Base-by-base conservation (phyloP, 1,140 invertebrate genomes). In the Caenorhabditis latens region DNA sequence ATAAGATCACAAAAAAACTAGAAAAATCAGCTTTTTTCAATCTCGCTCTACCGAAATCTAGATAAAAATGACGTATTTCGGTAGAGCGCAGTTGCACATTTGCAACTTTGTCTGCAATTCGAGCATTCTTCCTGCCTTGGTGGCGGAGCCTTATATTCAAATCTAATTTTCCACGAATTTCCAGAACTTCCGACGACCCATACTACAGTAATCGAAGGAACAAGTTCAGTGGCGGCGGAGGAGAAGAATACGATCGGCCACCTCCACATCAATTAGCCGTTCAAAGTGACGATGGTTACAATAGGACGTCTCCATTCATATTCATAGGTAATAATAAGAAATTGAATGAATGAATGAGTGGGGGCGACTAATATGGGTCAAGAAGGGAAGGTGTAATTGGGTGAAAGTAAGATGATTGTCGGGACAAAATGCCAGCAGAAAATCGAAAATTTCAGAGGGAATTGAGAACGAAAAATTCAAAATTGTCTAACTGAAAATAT, bases 291-390 rank as follows among this genome's bases (percentile, higher is more conserved):
- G 43, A 50, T 53, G 71, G 46, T 24, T 79, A 79, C 71, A 79
- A 79, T 79, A 50, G 43, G 24, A 50, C 71, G 71, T 79, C 71
- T 13, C 71, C 71, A 21, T 79, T 79, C 46, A 79, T 79, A 79
- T 79, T 79, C 71, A 79, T 79, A 50, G 71, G 71, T 79, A 79
- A 79, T 79, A 79, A 79, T 79, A 63, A 53, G 13, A 53, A 58
- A 63, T 32, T 63, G 61, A 40, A 63, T 32, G 32, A 13, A 24
- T 11, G 24, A 32, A 63, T 24, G 32, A 1, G n/a, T n/a, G n/a
- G 13, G 24, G 32, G 32, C 32, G 32, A 32, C 32, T 32, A 32
- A 63, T 21, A 32, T 32, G 24, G 61, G 61, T 63, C 61, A 63
- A 63, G 61, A 63, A 32, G 32, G 32, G 57, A n/a, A 50, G 50